These are phyloP conservation scores for Pygocentrus nattereri DNA, from an alignment of 2,797 vertebrate genomes.

Conservation along the genomic window DNA sequence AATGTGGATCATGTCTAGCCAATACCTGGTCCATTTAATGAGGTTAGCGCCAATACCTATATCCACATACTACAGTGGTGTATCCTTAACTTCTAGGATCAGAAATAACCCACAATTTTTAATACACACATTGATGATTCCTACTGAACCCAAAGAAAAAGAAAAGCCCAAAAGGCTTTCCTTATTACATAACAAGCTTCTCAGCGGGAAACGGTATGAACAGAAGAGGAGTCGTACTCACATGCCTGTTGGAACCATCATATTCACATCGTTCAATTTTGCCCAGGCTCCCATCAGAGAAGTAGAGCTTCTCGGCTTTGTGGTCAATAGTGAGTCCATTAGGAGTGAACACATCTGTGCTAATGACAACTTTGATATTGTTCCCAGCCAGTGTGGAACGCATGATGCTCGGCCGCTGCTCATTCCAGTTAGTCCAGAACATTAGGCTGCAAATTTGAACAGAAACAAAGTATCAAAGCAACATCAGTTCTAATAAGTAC, in stretches of 20 bases:
- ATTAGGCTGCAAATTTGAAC: conserved; percentile 83
- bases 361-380: conserved; percentile 90
- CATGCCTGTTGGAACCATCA: conserved; percentile 92
- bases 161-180: too few species aligned
- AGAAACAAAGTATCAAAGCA: conserved; percentile 9
- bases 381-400: conserved; percentile 91
- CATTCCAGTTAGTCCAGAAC: conserved; percentile 99
- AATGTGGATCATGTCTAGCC: too few species aligned
- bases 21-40: too few species aligned
- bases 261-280: conserved; percentile 98
- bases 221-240: conserved; percentile 77
- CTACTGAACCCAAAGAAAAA: too few species aligned
- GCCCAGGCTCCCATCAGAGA: conserved; percentile 94
- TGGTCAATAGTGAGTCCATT: conserved; percentile 97
- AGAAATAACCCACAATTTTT: too few species aligned
- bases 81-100: too few species aligned
- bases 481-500: background rate
- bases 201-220: background rate
- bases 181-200: background rate
- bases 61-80: too few species aligned
- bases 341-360: conserved; percentile 93
- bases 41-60: too few species aligned
- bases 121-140: too few species aligned
- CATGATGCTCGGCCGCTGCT: conserved; percentile 97
- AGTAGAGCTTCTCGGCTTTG: conserved; percentile 95